Conservation (phyloP, 2,797 vertebrate species). For the Epinephelus coioides region DNA sequence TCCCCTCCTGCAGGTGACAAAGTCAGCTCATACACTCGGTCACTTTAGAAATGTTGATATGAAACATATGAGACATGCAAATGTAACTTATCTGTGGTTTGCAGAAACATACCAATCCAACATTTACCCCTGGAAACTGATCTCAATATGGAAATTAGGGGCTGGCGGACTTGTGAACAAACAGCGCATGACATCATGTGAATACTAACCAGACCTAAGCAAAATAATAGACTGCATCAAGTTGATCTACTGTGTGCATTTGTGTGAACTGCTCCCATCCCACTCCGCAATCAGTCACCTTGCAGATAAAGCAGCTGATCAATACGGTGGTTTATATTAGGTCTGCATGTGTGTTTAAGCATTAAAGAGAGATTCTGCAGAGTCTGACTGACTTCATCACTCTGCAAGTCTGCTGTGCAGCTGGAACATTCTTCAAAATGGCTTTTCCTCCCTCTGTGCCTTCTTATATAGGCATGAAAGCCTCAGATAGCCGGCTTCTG, state of each 20-base stretch:
- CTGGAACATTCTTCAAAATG: conserved; percentile 47
- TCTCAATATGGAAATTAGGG: too few relatives aligned
- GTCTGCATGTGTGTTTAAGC: conserved; percentile 66
- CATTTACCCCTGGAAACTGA: too few relatives aligned
- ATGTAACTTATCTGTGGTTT: too few relatives aligned
- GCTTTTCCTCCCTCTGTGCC: conserved; percentile 42
- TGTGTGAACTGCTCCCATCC: conserved; percentile 23
- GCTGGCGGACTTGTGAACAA: too few relatives aligned
- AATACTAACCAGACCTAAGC: conserved; percentile 21
- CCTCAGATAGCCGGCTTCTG: conserved; percentile 15
- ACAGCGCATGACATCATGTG: neutral
- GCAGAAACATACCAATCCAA: too few relatives aligned
- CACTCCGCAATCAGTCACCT: conserved; percentile 35
- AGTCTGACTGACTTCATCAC: conserved; percentile 37
- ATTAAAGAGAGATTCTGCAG: conserved; percentile 55
- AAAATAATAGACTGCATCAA: conserved; percentile 36
- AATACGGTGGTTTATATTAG: conserved; percentile 48
- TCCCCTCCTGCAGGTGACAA: too few relatives aligned
- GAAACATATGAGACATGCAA: too few relatives aligned
- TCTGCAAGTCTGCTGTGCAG: conserved; percentile 1
- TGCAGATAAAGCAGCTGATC: conserved; percentile 63
- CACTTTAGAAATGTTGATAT: too few relatives aligned
- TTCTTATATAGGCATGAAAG: conserved; percentile 25
- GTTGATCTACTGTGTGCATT: conserved; percentile 21
- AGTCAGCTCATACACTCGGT: too few relatives aligned